Evolutionary conservation across 2,888 invertebrate species (phyloP).

Genomic region (Dyspetes luteomarginatus): DNA sequence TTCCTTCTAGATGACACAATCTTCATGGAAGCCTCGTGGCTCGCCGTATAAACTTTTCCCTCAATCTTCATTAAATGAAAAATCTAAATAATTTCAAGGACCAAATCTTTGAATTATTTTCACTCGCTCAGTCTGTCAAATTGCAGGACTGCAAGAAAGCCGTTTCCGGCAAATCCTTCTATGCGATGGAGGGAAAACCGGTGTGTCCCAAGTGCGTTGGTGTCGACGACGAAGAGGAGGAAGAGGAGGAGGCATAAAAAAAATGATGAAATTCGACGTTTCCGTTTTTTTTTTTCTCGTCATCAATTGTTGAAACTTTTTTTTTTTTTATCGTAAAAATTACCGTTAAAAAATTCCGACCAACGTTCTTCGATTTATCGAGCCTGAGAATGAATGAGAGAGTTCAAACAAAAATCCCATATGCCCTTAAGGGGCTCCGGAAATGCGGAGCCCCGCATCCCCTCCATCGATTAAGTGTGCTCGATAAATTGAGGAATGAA

Average conservation of each 20-base stretch:
- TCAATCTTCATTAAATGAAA: background rate
- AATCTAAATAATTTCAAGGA: background rate
- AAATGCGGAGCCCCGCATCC: slow-evolving; percentile 61
- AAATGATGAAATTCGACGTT: slow-evolving; percentile 9
- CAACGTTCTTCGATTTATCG: slow-evolving; percentile 50
- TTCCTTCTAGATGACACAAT: slow-evolving; percentile 39
- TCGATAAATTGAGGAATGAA: slow-evolving; percentile 49
- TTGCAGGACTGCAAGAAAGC: slow-evolving; percentile 96
- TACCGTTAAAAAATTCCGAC: slow-evolving; percentile 14
- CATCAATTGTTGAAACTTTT: slow-evolving; percentile 18
- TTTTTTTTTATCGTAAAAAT: too few species aligned
- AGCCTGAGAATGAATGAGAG: slow-evolving; percentile 12
- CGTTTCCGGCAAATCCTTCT: slow-evolving; percentile 97
- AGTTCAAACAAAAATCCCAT: slow-evolving; percentile 35
- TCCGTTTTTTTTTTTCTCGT: slow-evolving; percentile 28
- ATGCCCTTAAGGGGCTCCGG: slow-evolving; percentile 59
- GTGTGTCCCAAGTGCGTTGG: slow-evolving; percentile 97
- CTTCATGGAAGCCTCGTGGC: slow-evolving; percentile 4
- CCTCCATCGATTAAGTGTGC: slow-evolving; percentile 41
- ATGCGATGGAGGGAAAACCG: slow-evolving; percentile 98
- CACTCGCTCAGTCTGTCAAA: slow-evolving; percentile 44
- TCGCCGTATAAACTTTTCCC: background rate
- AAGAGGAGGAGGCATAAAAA: slow-evolving; percentile 76
- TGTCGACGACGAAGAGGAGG: slow-evolving; percentile 92
- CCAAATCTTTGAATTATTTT: background rate